Evolutionary conservation across 1,140 invertebrate species (phyloP).

Genomic region (Eupristina koningsbergeri): DNA sequence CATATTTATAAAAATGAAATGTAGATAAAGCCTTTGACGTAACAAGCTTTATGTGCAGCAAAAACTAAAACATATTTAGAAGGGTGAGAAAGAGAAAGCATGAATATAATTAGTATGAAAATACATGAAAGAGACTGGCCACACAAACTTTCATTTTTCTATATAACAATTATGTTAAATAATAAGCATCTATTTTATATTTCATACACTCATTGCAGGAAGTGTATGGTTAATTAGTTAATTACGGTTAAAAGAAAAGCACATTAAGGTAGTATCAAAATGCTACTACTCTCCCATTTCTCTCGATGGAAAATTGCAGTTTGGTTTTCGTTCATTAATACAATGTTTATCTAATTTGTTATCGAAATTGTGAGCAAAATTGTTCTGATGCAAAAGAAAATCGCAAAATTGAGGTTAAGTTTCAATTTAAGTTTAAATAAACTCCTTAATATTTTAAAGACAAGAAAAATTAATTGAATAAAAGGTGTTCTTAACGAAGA

Average conservation of each 20-base stretch:
- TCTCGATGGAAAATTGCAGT: neutral
- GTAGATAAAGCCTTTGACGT: too few relatives aligned
- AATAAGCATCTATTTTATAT: too few relatives aligned
- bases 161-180: too few relatives aligned
- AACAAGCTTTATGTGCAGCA: too few relatives aligned
- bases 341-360: neutral
- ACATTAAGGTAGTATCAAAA: neutral
- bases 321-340: neutral
- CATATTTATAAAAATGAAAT: too few relatives aligned
- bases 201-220: too few relatives aligned
- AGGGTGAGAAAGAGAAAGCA: too few relatives aligned
- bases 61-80: too few relatives aligned
- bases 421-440: neutral
- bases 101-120: too few relatives aligned
- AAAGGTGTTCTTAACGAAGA: neutral
- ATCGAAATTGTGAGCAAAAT: neutral
- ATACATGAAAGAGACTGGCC: too few relatives aligned
- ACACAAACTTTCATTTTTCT: too few relatives aligned
- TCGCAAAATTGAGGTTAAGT: neutral
- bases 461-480: neutral
- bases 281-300: neutral
- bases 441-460: neutral
- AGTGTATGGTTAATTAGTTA: too few relatives aligned
- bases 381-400: neutral
- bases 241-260: neutral